Evolutionary conservation across 2,113 vertebrate species (phyloP), one percentile per base, ranked within the genome.

Genomic region (Phrynosoma blainvillii): DNA sequence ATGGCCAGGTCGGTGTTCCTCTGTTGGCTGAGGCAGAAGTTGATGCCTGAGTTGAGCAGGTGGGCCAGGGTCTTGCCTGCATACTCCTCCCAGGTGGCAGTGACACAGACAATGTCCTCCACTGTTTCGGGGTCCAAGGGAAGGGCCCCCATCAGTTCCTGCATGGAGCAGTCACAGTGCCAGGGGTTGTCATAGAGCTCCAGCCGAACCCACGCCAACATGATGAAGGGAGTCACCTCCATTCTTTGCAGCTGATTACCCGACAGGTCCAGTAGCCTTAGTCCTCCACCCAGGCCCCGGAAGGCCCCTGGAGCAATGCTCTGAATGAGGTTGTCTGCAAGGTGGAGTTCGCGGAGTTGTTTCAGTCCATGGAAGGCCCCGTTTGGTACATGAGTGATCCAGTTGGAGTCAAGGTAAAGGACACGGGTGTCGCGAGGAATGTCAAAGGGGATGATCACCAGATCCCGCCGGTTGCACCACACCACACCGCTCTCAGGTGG

Each of bases 181-280:
- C 97, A 97, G 42, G 97, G 97, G 92, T 97, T 97, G 95, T 96
- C 95, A 85, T 95, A 97, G 40, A 97, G 96, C 25, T 96, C 95
- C 0, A 94, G 96, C 90, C 96, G 97, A 40, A 96, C 97, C 5
- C 92, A 94, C 3, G 79, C 27, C 1, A 96, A 96, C 70, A 92
- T 88, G 21, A 95, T 93, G 3, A 97, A 96, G 77, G 97, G 96
- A 36, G 96, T 94, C 18, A 90, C 89, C 88, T 87, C 96, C 92
- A 95, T 95, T 70, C 94, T 93, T 66, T 92, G 95, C 83, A 97
- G 93, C 91, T 93, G 96, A 93, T 97, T 97, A 85, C 97, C 93
- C 0, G 97, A 97, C 11, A 97, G 96, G 90, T 97, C 97, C 80
- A 97, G 92, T 62, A 97, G 93, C 62, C 95, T 95, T 80, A 97